These are phyloP conservation scores for Denticeps clupeoides DNA, from an alignment of 2,797 vertebrate genomes.

Conservation along the genomic window DNA sequence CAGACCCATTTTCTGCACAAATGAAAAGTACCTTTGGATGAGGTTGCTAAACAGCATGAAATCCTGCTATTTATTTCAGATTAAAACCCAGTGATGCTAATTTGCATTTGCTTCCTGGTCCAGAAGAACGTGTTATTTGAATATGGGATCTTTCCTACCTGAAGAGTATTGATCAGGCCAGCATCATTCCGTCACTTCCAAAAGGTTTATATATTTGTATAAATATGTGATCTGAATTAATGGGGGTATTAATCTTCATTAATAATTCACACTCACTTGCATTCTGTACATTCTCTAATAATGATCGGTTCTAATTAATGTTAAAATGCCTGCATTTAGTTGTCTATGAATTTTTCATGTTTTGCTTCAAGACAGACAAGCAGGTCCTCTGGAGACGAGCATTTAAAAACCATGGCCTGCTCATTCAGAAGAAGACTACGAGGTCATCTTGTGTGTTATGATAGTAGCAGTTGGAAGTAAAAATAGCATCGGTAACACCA, in stretches of 20 bases:
- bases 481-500: constrained; percentile 7
- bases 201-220: constrained; percentile 6
- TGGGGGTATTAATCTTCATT: too few relatives aligned
- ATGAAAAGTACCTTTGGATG: constrained; percentile 30
- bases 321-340: constrained; percentile 20
- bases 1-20: constrained; percentile 30
- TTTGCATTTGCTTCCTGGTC: constrained; percentile 28
- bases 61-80: constrained; percentile 32
- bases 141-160: constrained; percentile 15
- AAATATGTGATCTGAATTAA: constrained; percentile 15
- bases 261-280: constrained; percentile 14
- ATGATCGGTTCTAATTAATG: constrained; percentile 19
- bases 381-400: constrained; percentile 2
- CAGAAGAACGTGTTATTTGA: constrained; percentile 18
- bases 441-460: constrained; percentile 5
- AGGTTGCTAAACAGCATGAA: constrained; percentile 30
- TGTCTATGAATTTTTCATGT: constrained; percentile 24
- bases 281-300: constrained; percentile 11
- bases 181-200: not conserved
- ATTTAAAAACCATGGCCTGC: too few relatives aligned
- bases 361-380: constrained; percentile 18
- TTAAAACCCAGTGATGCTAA: constrained; percentile 24
- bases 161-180: constrained; percentile 1
- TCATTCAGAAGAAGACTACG: not conserved
- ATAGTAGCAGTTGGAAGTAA: constrained; percentile 11